Evolutionary conservation across 1,140 invertebrate genomes (phyloP).

Genomic region (Listronotus oregonensis): DNA sequence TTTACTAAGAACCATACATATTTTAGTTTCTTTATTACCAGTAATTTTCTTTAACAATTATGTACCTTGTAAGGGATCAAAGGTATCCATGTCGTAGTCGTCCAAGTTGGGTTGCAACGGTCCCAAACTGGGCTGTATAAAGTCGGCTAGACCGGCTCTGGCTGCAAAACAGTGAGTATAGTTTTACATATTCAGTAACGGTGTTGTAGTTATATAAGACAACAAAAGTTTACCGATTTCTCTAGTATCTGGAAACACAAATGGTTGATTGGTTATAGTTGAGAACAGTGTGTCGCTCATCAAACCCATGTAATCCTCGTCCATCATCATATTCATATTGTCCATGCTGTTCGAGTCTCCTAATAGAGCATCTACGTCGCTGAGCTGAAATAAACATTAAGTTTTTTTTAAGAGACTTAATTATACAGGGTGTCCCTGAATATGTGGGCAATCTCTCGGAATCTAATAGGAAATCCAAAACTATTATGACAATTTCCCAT

Average conservation of each 20-base stretch:
- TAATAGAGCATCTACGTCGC: constrained; percentile 79
- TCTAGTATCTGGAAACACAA: constrained; percentile 94
- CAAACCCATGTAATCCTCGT: constrained; percentile 88
- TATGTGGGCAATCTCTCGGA: too few relatives aligned
- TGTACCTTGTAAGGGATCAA: constrained; percentile 81
- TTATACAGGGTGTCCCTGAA: too few relatives aligned
- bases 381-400: constrained; percentile 65
- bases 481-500: too few relatives aligned
- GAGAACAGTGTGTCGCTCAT: constrained; percentile 91
- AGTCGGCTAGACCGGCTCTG: constrained; percentile 81
- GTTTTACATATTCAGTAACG: constrained; percentile 9
- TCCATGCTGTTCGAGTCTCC: constrained; percentile 70
- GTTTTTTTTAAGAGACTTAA: too few relatives aligned
- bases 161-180: constrained; percentile 56
- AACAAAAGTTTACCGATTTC: constrained; percentile 79
- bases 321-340: constrained; percentile 78
- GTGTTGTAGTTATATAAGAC: constrained; percentile 10
- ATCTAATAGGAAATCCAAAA: too few relatives aligned
- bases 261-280: constrained; percentile 87
- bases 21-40: too few relatives aligned
- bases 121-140: constrained; percentile 96
- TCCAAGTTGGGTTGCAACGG: constrained; percentile 96
- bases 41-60: background rate
- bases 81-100: constrained; percentile 88
- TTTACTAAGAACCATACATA: too few relatives aligned